Percentiles rank a stretch among this genome's conserved stretches.
These are phyloP conservation scores for Stigmatopora nigra DNA, from an alignment of 2,113 vertebrate species.

Conservation along the genomic window DNA sequence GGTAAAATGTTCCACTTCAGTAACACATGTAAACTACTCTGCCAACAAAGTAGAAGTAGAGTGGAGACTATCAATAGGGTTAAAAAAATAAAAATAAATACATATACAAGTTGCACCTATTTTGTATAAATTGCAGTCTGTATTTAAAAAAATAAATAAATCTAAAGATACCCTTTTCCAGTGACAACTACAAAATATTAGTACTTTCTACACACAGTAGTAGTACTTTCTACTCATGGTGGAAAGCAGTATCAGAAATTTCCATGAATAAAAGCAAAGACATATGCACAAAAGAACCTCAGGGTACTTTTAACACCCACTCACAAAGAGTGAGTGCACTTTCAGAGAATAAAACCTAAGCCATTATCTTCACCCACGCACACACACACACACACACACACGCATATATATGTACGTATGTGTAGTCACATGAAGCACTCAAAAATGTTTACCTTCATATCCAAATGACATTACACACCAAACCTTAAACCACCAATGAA, in stretches of 20 bases:
- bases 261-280: constrained; percentile 54
- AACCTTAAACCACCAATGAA: constrained; percentile 19
- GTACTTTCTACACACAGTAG: background rate
- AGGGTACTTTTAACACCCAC: constrained; percentile 61
- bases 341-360: constrained; percentile 47
- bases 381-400: constrained; percentile 1
- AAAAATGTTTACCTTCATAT: constrained; percentile 24
- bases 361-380: constrained; percentile 57
- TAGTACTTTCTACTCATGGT: background rate
- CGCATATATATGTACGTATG: background rate
- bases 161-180: background rate
- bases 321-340: constrained; percentile 60
- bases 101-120: too few relatives aligned
- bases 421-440: constrained; percentile 27
- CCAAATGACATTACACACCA: constrained; percentile 15
- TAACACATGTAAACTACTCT: too few relatives aligned
- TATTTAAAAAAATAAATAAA: too few relatives aligned
- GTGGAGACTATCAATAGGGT: too few relatives aligned
- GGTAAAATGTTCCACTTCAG: too few relatives aligned
- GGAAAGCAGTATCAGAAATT: constrained; percentile 40
- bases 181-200: background rate
- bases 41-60: too few relatives aligned
- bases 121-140: too few relatives aligned
- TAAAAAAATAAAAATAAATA: too few relatives aligned
- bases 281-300: constrained; percentile 40